These are phyloP conservation scores for Psittacula echo DNA, from an alignment of 2,797 vertebrate genomes.

Conservation along the genomic window DNA sequence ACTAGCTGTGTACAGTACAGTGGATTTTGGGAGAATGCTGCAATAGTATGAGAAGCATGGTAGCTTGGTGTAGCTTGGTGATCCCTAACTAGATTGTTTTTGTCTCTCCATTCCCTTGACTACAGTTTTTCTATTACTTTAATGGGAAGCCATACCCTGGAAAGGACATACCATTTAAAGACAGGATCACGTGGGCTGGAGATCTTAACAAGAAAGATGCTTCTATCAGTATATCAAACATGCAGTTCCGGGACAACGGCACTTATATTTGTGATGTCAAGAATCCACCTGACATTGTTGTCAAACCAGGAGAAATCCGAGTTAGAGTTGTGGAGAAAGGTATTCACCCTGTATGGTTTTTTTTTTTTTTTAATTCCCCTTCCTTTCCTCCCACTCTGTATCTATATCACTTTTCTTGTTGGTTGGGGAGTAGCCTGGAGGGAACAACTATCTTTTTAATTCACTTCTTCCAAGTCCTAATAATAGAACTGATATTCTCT, in stretches of 20 bases:
- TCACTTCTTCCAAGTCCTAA: neutral
- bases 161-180: constrained; percentile 80
- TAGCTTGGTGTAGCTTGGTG: neutral
- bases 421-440: neutral
- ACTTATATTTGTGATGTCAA: constrained; percentile 92
- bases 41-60: neutral
- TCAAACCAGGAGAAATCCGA: constrained; percentile 80
- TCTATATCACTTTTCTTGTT: neutral
- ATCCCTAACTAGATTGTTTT: constrained; percentile 21
- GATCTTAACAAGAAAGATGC: constrained; percentile 93
- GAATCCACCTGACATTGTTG: constrained; percentile 91
- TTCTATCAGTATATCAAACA: constrained; percentile 88
- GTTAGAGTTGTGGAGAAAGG: constrained; percentile 91
- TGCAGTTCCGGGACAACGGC: constrained; percentile 92
- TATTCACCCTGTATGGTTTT: constrained; percentile 52
- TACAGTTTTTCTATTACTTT: constrained; percentile 88
- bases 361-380: neutral
- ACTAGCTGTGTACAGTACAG: neutral
- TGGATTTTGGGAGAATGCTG: neutral
- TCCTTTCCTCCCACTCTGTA: fast-evolving
- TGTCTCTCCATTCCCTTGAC: constrained; percentile 36
- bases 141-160: constrained; percentile 79
- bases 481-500: neutral
- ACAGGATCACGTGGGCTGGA: constrained; percentile 87
- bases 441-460: neutral